Conservation (phyloP, 2,797 vertebrate genomes). For the Aldrovandia affinis region DNA sequence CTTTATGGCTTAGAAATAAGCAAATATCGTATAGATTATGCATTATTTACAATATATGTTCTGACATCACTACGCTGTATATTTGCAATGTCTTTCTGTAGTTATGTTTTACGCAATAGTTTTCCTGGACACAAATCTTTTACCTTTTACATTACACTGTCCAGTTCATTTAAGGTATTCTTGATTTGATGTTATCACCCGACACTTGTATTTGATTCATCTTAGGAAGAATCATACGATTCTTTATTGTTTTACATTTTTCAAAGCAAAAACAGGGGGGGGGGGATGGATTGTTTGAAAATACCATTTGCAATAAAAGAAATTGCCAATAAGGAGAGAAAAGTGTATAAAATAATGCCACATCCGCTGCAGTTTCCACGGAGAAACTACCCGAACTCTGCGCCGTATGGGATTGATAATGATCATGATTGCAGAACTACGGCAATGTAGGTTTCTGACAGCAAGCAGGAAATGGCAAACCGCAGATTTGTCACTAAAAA, state of each 20-base stretch:
- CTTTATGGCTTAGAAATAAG: background rate
- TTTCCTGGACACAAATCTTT: background rate
- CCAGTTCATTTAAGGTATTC: background rate
- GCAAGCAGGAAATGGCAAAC: background rate
- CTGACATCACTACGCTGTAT: background rate
- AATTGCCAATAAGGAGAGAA: background rate
- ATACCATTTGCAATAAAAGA: background rate
- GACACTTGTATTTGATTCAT: background rate
- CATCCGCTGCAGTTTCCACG: background rate
- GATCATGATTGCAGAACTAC: background rate
- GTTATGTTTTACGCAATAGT: background rate
- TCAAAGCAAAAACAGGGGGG: background rate
- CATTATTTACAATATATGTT: background rate
- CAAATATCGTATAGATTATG: background rate
- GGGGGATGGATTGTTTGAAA: background rate
- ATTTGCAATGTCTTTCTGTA: background rate
- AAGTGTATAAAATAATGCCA: background rate
- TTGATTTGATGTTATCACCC: background rate
- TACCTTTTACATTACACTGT: background rate
- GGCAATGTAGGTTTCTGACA: background rate
- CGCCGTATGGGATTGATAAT: background rate
- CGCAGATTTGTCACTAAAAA: background rate
- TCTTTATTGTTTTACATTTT: background rate
- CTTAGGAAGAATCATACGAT: background rate
- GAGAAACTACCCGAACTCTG: background rate